Conservation (phyloP, 2,113 vertebrate genomes). For the Pseudopodoces humilis region DNA sequence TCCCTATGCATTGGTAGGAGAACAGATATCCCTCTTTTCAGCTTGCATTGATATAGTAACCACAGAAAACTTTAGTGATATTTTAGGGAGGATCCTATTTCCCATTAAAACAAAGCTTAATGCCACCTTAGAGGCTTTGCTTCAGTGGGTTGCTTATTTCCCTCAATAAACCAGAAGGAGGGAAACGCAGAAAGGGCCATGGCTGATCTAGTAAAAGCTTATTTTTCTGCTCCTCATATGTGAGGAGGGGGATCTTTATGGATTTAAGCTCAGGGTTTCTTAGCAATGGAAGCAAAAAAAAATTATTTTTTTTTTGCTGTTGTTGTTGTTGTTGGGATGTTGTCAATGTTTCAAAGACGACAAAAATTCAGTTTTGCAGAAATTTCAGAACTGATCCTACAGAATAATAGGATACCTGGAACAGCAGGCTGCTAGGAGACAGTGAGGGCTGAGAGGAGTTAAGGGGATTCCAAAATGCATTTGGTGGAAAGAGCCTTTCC, state of each 20-base stretch:
- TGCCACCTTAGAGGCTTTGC: not conserved
- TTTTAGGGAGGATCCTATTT: not conserved
- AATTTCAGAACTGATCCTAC: not conserved
- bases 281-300: not conserved
- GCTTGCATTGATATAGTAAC: not conserved
- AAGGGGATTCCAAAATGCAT: not conserved
- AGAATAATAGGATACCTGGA: not conserved
- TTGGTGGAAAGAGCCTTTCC: not conserved
- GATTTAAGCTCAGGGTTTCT: not conserved
- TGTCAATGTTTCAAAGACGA: not conserved
- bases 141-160: not conserved
- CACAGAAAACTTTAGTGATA: not conserved
- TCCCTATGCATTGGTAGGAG: not conserved
- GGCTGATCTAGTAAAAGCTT: not conserved
- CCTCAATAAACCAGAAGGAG: not conserved
- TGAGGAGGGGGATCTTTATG: not conserved
- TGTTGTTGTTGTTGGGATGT: not conserved
- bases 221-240: not conserved
- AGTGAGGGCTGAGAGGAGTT: not conserved
- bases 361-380: not conserved
- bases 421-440: not conserved
- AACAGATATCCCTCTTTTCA: not conserved
- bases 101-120: not conserved
- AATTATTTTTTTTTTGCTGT: not conserved
- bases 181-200: not conserved